Evolutionary conservation across 2,113 vertebrate genomes (phyloP), one percentile per base, ranked within the genome.

Genomic region (Steatornis caripensis): DNA sequence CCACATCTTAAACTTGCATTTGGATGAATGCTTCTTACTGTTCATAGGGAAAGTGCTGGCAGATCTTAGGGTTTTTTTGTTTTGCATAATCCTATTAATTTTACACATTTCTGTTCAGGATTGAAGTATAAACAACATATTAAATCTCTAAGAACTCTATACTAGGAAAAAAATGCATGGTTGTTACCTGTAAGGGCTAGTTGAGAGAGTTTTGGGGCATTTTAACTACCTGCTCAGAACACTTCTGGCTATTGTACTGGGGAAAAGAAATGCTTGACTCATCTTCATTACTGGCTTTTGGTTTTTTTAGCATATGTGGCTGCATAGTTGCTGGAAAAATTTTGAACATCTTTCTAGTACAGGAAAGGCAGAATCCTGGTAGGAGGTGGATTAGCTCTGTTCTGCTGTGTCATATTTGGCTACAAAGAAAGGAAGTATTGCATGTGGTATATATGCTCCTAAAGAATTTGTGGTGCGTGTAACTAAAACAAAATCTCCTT

Each of bases 401-500:
- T 96, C n/a, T 92, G 70, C 87, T 94, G 55, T 95, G 91, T 96
- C 91, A 57, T 89, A 41, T 91, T 89, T 95, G 77, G 61, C 81
- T 87, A 39, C 77, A 48, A 68, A 64, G 68, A 58, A 77, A 46
- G 77, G 30, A 89, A 93, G 43, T 41, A 26, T 11, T 84, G 48
- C 53, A 14, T 51, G 39, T 92, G 89, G 84, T 51, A 12, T 62
- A 30, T n/a, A 46, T 87, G 72, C 71, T 84, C 30, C 69, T 93
- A 24, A 84, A 66, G 93, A 95, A 55, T 77, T 90, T 74, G 58
- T 58, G 27, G 61, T 72, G n/a, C 46, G n/a, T 74, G 64, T 86
- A 74, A 87, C 84, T 79, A 80, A 88, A 94, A 34, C 15, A 60
- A 62, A 87, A 89, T 81, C 43, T 80, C 13, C 27, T 90, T 82